A percentile compares a stretch with the other conserved stretches of the same genome.
Conservation (phyloP, 92 coral and sea anemone genomes). For the Nematostella vectensis region DNA sequence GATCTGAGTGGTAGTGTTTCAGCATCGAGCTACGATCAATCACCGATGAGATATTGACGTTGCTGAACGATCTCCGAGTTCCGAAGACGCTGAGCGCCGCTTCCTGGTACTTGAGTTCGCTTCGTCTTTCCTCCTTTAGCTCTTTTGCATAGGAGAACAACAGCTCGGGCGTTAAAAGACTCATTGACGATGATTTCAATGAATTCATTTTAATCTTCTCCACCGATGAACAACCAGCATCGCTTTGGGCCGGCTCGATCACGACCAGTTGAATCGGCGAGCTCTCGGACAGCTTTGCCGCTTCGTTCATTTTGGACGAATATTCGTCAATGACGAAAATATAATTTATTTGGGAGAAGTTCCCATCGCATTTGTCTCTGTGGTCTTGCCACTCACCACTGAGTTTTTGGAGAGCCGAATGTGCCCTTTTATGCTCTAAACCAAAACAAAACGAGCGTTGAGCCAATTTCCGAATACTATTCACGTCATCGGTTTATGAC, state of each 20-base stretch:
- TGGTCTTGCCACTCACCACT: no score
- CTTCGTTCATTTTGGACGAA: constrained; percentile 20
- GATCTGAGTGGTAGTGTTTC: constrained; percentile 54
- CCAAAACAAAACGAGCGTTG: no score
- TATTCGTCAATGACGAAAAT: no score
- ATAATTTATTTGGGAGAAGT: no score
- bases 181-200: background rate
- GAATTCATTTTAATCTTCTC: background rate
- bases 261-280: constrained; percentile 6
- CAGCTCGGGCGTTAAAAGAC: constrained; percentile 49
- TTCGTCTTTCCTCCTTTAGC: constrained; percentile 29
- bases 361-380: no score
- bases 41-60: constrained; percentile 28
- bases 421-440: no score
- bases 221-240: constrained; percentile 22
- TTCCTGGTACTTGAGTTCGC: constrained; percentile 40
- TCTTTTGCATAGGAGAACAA: constrained; percentile 38
- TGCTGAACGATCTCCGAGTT: constrained; percentile 27
- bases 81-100: constrained; percentile 59
- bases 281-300: constrained; percentile 25
- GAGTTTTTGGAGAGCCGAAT: no score
- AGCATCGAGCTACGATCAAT: constrained; percentile 43
- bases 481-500: no score
- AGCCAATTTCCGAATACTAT: no score
- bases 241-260: constrained; percentile 9